Evolutionary conservation across 2,888 invertebrate species (phyloP), one percentile per base, ranked within the genome.

Genomic region (Platynereis dumerilii): DNA sequence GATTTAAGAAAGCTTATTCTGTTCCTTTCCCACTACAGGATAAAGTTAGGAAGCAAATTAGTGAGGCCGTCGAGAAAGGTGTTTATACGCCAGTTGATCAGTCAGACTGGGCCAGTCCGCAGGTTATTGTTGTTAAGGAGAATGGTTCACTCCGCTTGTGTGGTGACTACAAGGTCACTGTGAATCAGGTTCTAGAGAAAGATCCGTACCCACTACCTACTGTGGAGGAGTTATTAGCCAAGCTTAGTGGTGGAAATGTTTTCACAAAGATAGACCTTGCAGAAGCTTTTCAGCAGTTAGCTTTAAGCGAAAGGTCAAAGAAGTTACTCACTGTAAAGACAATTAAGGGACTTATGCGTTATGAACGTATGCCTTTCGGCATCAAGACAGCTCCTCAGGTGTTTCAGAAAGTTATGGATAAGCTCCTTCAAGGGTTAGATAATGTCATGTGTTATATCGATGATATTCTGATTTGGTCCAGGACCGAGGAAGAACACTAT

Each of bases 241-340:
- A 22, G n/a, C 20, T 58, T n/a, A n/a, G 34, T 34, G 58, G 42
- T 17, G 39, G 12, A 58, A 28, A 7, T 17, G 39, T 28, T 17
- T 58, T 34, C 39, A 28, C 58, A 10, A 58, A 58, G 39, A 58
- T 58, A 34, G 58, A 58, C 29, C 39, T 58, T 3, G 17, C 58
- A 10, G n/a, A 17, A 7, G 58, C 58, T 15, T 58, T 28, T 20
- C n/a, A 17, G n/a, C 58, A 58, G 20, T 26, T 56, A 24, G 24
- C 15, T 12, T 20, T 56, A 12, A 58, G 28, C 10, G 58, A 58
- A 22, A 5, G 12, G n/a, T 39, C 39, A 7, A 29, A 42, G 39
- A 20, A 58, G 39, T 58, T 20, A 5, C 17, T 58, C 3, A 58
- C 58, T 5, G 24, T 58, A 5, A 58, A 58, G 10, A 58, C 39